Evolutionary conservation across 2,888 invertebrate genomes (phyloP).

Genomic region (Drosophila anceps): DNA sequence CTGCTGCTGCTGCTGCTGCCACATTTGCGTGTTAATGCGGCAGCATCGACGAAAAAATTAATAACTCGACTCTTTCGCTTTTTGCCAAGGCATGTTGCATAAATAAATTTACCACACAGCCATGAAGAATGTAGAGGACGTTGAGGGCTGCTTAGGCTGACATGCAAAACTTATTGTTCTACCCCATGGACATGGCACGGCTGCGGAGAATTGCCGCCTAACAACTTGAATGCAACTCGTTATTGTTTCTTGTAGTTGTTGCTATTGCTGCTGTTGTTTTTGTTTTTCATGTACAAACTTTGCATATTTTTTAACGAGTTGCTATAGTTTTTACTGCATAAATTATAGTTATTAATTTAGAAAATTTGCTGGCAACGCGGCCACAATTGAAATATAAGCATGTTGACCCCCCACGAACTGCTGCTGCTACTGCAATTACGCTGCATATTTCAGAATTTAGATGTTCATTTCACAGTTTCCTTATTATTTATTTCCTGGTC

Average conservation of each 20-base stretch:
- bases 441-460: constrained; percentile 19
- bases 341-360: constrained; percentile 69
- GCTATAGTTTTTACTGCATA: constrained; percentile 56
- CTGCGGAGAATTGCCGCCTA: constrained; percentile 29
- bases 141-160: constrained; percentile 6
- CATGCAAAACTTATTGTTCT: constrained; percentile 22
- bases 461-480: constrained; percentile 20
- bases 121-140: background rate
- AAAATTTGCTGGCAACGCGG: constrained; percentile 36
- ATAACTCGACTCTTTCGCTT: constrained; percentile 34
- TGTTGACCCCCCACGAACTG: constrained; percentile 4
- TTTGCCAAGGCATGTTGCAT: constrained; percentile 19
- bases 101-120: constrained; percentile 22
- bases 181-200: constrained; percentile 13
- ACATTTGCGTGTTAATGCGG: constrained; percentile 60
- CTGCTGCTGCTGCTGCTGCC: constrained; percentile 77
- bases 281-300: constrained; percentile 43
- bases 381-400: constrained; percentile 48
- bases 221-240: constrained; percentile 33
- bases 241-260: constrained; percentile 24
- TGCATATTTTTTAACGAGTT: constrained; percentile 52
- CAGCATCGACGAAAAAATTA: constrained; percentile 45
- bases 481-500: constrained; percentile 26
- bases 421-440: constrained; percentile 15
- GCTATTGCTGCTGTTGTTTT: background rate